These are phyloP conservation scores for Echeneis naucrates DNA, from an alignment of 2,797 vertebrate genomes.

Conservation along the genomic window DNA sequence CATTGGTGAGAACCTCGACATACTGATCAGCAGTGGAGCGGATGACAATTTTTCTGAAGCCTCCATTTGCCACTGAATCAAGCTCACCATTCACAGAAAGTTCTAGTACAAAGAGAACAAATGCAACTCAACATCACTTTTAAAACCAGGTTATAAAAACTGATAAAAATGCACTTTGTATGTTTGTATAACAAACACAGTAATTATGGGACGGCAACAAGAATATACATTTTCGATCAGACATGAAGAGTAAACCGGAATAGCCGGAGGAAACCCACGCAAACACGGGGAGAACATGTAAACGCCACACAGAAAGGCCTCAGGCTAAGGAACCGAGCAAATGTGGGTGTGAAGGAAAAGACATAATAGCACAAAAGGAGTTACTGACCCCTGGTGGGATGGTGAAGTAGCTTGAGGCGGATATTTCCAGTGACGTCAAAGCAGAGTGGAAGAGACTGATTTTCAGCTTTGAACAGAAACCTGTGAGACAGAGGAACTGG, in stretches of 20 bases:
- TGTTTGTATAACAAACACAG: neutral
- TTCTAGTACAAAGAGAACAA: conserved; percentile 50
- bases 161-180: too few species aligned
- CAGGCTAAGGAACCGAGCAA: too few species aligned
- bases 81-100: conserved; percentile 78
- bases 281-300: too few species aligned
- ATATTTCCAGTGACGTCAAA: conserved; percentile 59
- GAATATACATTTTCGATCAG: neutral
- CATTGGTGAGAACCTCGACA: conserved; percentile 45
- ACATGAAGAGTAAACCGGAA: neutral
- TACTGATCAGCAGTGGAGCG: conserved; percentile 34
- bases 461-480: conserved; percentile 70
- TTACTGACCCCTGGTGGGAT: conserved; percentile 71
- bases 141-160: neutral
- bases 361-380: neutral
- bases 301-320: too few species aligned
- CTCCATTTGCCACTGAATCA: conserved; percentile 7
- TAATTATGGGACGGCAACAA: neutral
- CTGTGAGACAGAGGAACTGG: conserved; percentile 39
- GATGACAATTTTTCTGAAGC: conserved; percentile 73
- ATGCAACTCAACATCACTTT: neutral
- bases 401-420: conserved; percentile 72
- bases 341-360: neutral
- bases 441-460: conserved; percentile 68
- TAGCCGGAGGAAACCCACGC: too few species aligned